Conservation (phyloP, 2,888 invertebrate species). For the Junonia oenone region DNA sequence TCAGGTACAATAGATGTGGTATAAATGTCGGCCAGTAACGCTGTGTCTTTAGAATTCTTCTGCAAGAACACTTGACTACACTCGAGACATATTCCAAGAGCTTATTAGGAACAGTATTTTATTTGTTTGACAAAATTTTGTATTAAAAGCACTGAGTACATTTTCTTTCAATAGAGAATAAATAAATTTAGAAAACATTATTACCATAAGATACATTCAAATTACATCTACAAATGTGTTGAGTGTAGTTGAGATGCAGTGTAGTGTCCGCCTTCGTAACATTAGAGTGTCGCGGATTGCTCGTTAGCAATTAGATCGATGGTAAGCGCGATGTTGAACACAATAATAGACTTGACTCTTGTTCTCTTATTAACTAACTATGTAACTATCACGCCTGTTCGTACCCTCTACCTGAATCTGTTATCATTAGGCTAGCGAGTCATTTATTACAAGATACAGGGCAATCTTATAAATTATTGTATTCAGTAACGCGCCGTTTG, state of each 20-base stretch:
- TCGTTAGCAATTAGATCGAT: constrained; percentile 69
- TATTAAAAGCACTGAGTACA: too few relatives aligned
- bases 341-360: constrained; percentile 37
- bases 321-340: constrained; percentile 53
- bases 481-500: constrained; percentile 56
- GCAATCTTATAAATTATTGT: constrained; percentile 41
- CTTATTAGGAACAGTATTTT: too few relatives aligned
- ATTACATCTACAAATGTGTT: constrained; percentile 29
- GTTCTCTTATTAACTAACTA: background rate
- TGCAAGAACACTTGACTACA: constrained; percentile 51
- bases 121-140: too few relatives aligned
- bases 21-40: constrained; percentile 69
- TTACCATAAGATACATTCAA: too few relatives aligned
- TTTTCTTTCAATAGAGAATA: too few relatives aligned
- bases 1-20: constrained; percentile 69
- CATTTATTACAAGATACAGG: constrained; percentile 21
- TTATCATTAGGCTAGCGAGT: constrained; percentile 12
- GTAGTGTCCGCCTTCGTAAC: constrained; percentile 70
- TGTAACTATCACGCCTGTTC: background rate
- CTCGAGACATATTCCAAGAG: constrained; percentile 37
- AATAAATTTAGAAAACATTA: too few relatives aligned
- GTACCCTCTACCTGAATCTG: constrained; percentile 1
- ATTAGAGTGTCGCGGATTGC: constrained; percentile 67
- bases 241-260: constrained; percentile 52
- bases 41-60: constrained; percentile 64